Evolutionary conservation across 2,797 vertebrate genomes (phyloP).

Genomic region (Babyrousa celebensis): DNA sequence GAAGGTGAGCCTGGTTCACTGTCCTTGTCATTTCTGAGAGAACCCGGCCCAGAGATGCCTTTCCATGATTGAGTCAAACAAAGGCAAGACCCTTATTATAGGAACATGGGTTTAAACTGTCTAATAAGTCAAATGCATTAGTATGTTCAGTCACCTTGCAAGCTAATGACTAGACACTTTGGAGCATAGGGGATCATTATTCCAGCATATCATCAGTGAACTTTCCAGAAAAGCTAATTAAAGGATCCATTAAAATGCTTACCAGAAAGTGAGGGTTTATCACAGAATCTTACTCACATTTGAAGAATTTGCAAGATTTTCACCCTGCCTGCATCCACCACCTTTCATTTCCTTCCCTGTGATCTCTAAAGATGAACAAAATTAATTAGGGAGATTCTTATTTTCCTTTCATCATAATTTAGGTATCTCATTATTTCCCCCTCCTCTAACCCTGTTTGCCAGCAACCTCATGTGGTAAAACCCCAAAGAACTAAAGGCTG

Average conservation of each 20-base stretch:
- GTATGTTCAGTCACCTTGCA: conserved; percentile 90
- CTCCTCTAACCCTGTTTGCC: conserved; percentile 80
- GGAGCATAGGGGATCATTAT: conserved; percentile 91
- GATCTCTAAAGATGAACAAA: conserved; percentile 87
- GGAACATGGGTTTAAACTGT: conserved; percentile 79
- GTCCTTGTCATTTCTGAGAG: not conserved
- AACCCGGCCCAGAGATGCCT: conserved; percentile 72
- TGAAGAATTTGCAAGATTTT: conserved; percentile 89
- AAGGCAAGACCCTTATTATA: conserved; percentile 85
- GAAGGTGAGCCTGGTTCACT: not conserved
- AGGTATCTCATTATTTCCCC: conserved; percentile 86
- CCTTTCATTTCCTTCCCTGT: conserved; percentile 86
- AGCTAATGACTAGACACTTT: conserved; percentile 91
- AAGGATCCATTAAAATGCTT: conserved; percentile 90
- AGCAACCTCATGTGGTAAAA: conserved; percentile 75
- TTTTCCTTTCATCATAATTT: conserved; percentile 87
- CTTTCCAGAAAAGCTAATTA: conserved; percentile 93
- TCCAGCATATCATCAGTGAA: conserved; percentile 90
- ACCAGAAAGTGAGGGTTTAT: conserved; percentile 90
- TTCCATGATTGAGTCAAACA: conserved; percentile 84
- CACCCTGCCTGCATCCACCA: conserved; percentile 75
- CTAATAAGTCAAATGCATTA: conserved; percentile 89
- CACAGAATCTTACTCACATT: conserved; percentile 85
- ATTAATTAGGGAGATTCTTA: conserved; percentile 88
- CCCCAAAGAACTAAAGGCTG: conserved; percentile 58